Evolutionary conservation across 2,113 vertebrate genomes (phyloP), one percentile per base, ranked within the genome.

Genomic region (Rostratula benghalensis): DNA sequence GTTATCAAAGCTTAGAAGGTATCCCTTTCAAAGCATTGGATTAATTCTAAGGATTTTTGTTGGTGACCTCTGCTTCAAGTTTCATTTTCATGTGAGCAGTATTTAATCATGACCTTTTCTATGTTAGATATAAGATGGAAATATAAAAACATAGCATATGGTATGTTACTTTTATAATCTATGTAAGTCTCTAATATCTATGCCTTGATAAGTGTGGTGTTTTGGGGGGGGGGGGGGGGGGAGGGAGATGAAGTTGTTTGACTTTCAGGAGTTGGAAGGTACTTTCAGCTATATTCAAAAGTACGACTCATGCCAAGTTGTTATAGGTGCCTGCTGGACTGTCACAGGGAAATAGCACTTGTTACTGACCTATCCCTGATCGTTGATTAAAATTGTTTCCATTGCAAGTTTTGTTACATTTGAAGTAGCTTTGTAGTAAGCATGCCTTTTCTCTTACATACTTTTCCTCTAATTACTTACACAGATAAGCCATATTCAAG

Each of bases 151-250:
- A 43, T 13, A 19, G 45, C 19, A 46, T 46, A 46, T 46, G 19
- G 18, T 46, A 46, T 46, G 45, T 46, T 46, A 46, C 17, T 46
- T 46, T 19, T 45, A 45, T 46, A 46, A 46, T 19, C 45, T 16
- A 19, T 16, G 48, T 28, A 43, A 18, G 51, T 31, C 24, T 68
- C 16, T 41, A 54, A 23, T 73, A 45, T 17, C 20, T 56, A 2
- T n/a, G 20, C 17, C 46, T 48, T 53, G 39, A 65, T 37, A 33
- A 70, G 12, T 7, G 14, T 20, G 14, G n/a, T 48, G 9, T 7
- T 35, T 50, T 9, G 9, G 6, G 18, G 28, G 11, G 1, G 7
- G 9, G 6, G 18, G 28, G 11, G 1, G 7, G 9, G 39, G 39
- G 39, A 39, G 39, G 39, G 11, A 39, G 39, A 10, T 39, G n/a